Conservation (phyloP, 2,888 invertebrate species). For the Aleiodes alternator region DNA sequence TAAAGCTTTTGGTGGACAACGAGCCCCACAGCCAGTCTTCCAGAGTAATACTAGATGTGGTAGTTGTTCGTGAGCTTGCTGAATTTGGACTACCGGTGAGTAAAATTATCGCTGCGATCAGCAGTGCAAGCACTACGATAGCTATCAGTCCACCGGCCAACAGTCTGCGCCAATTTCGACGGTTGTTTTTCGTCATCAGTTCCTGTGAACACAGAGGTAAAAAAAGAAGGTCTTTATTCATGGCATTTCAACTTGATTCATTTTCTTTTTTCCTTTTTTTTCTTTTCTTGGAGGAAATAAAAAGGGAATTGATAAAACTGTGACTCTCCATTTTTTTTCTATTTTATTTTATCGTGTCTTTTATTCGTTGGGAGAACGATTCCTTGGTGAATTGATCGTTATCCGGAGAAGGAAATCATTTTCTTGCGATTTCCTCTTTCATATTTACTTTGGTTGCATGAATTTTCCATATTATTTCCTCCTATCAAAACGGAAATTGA, state of each 20-base stretch:
- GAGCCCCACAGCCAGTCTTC: slow-evolving; percentile 85
- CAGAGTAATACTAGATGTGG: slow-evolving; percentile 77
- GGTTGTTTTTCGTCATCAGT: slow-evolving; percentile 72
- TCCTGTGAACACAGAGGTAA: slow-evolving; percentile 62
- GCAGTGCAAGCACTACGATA: slow-evolving; percentile 78
- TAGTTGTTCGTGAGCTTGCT: slow-evolving; percentile 59
- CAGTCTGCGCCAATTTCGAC: slow-evolving; percentile 70
- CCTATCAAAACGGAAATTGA: neutral
- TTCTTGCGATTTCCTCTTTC: too few species aligned
- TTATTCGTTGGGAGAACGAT: neutral
- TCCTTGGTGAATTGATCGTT: too few species aligned
- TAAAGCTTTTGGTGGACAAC: slow-evolving; percentile 82
- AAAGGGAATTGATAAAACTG: slow-evolving; percentile 2
- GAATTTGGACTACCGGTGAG: slow-evolving; percentile 73
- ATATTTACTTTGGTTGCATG: too few species aligned
- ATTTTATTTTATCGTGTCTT: neutral
- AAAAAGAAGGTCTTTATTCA: slow-evolving; percentile 23
- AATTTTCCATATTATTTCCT: slow-evolving; percentile 10
- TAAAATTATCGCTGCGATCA: slow-evolving; percentile 80
- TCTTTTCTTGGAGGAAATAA: neutral
- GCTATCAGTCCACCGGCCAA: slow-evolving; percentile 76
- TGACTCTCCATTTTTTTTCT: neutral
- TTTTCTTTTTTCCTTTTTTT: neutral
- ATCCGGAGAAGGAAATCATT: too few species aligned
- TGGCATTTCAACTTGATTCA: neutral